Evolutionary conservation across 2,888 invertebrate genomes (phyloP), one percentile per base, ranked within the genome.

Genomic region (Malacosoma neustria): DNA sequence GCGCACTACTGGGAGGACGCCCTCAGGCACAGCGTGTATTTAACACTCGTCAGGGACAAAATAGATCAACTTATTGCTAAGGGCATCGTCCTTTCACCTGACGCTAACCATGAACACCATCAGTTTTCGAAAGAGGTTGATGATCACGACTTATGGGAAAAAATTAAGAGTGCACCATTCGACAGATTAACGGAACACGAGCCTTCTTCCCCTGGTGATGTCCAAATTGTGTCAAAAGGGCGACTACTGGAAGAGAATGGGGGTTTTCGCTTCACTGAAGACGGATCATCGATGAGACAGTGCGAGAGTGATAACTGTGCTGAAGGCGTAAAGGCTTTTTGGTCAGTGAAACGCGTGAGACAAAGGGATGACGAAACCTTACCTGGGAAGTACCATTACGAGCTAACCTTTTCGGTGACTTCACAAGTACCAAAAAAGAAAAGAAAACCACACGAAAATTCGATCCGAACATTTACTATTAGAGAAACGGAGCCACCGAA

Each of bases 301-400:
- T 82, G 82, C 48, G 49, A 43, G 13, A 61, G 84, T 31, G 82
- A 86, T 14, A 80, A 80, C 45, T 88, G 89, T 42, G 77, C 72
- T 47, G 80, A 87, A 42, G 77, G 76, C 29, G 79, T 90, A 3
- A 79, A 89, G 54, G 91, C 92, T 0, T 63, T 90, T 38, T 92
- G 92, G 92, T 89, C 89, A 1, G 90, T 92, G 3, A 91, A 90
- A 66, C 86, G 91, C 36, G 87, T 91, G 36, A 73, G 91, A 31
- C 92, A 92, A 61, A 82, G 89, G 38, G 89, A 90, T 49, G 62
- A 67, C 1, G 85, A 59, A 71, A 80, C 57, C 1, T 48, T 69
- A 29, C 74, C 67, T 1, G 85, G 79, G 3, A 87, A 82, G 48
- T 79, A 84, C 46, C 75, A 81, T 48, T 92, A 90, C 54, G 92